Base-by-base conservation (phyloP, 2,797 vertebrate species). In the Nannoperca obscura region DNA sequence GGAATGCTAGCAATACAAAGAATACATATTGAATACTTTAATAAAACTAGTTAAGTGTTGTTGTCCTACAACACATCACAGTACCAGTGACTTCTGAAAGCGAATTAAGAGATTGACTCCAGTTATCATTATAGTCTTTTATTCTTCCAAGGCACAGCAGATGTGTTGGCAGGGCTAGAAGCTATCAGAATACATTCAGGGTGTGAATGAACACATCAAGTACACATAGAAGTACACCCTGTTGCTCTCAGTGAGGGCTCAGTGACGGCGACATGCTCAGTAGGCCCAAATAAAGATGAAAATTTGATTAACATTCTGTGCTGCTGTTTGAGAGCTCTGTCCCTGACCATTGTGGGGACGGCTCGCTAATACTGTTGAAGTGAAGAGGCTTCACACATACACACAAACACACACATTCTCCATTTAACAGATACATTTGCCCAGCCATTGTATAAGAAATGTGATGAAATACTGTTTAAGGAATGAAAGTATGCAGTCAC, bases 131-230 rank as follows among this genome's bases (percentile, higher is more conserved):
- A 62, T 78, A 86, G 46, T 85, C 38, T 88, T 95, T 95, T 95
- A 95, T 95, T 94, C 88, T 93, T 94, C 86, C 87, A 94, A 95
- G 95, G 95, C 95, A 96, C 95, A 95, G 88, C 93, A 93, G 90
- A 94, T 93, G 90, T 93, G 92, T 93, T 93, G 91, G 91, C 90
- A 92, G 93, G 90, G 91, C 91, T 91, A 83, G 81, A 92, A 91
- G 88, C 92, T 91, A 81, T 93, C 88, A 71, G 87, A 87, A 85
- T 92, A 95, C 94, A 95, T 95, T 95, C 93, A 91, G 86, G 84
- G 78, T 90, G 90, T 87, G 88, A 78, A 80, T 85, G 76, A 83
- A 85, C 81, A 79, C 84, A 75, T 83, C 76, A 83, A 82, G 73
- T 84, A 86, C 83, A 88, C 87, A 82, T 75, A 87, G 74, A 83